Evolutionary conservation across 92 coral and sea anemone species (phyloP).

Genomic region (Phymanthus crucifer): DNA sequence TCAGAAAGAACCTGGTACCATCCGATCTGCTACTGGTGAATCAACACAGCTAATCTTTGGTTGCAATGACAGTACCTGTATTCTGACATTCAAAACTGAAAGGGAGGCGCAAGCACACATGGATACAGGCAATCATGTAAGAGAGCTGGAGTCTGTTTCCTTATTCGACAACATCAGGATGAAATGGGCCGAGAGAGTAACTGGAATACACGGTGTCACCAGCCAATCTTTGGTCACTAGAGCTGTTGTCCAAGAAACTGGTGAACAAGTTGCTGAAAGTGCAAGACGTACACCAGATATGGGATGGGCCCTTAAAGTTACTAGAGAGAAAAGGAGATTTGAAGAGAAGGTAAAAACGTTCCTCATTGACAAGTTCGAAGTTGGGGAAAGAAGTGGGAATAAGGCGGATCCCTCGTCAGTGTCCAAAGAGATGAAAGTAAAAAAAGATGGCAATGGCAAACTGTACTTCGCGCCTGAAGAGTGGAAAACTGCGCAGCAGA

Average conservation of each 20-base stretch:
- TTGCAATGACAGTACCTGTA: constrained; percentile 6
- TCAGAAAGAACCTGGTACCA: background rate
- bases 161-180: constrained; percentile 23
- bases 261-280: too few species aligned
- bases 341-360: constrained; percentile 23
- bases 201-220: background rate
- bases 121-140: constrained; percentile 52
- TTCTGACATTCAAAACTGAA: constrained; percentile 43
- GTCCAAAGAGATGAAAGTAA: constrained; percentile 22
- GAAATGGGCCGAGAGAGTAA: constrained; percentile 25
- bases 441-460: constrained; percentile 23
- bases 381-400: constrained; percentile 26
- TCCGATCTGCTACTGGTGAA: background rate
- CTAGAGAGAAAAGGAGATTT: background rate
- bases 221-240: too few species aligned
- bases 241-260: background rate
- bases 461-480: constrained; percentile 37
- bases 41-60: background rate
- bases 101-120: constrained; percentile 50
- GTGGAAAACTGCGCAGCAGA: constrained; percentile 54
- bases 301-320: constrained; percentile 34
- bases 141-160: constrained; percentile 28
- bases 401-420: constrained; percentile 34
- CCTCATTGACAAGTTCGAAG: constrained; percentile 15
- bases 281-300: background rate